These are phyloP conservation scores for Scaptodrosophila latifasciaeformis DNA, from an alignment of 2,888 invertebrate species.

Conservation along the genomic window DNA sequence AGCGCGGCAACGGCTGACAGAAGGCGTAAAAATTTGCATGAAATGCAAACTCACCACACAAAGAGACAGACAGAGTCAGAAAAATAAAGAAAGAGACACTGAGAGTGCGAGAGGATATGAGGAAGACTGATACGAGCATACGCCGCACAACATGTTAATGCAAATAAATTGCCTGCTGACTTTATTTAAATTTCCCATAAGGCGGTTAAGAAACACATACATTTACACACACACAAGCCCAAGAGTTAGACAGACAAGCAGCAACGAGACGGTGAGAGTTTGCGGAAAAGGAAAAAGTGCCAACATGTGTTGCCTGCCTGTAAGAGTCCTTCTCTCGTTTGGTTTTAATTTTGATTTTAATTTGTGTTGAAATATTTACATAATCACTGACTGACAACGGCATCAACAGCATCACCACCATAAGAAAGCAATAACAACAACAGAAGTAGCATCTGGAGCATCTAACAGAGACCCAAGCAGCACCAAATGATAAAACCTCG, in stretches of 20 bases:
- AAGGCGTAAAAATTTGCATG: conserved; percentile 64
- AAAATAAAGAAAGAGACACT: neutral
- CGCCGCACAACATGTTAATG: conserved; percentile 54
- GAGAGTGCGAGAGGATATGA: conserved; percentile 21
- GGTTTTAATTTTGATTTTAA: conserved; percentile 72
- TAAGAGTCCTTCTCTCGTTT: conserved; percentile 38
- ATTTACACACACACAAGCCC: conserved; percentile 19
- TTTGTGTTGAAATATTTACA: conserved; percentile 72
- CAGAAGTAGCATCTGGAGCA: too few relatives aligned
- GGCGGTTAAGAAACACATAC: too few relatives aligned
- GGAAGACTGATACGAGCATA: conserved; percentile 39
- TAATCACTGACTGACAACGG: conserved; percentile 71
- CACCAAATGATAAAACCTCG: neutral
- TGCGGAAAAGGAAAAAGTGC: conserved; percentile 1
- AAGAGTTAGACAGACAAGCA: neutral
- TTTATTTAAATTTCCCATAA: conserved; percentile 68
- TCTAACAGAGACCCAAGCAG: too few relatives aligned
- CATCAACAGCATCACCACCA: conserved; percentile 15
- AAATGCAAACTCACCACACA: conserved; percentile 21
- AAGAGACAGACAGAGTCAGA: conserved; percentile 17
- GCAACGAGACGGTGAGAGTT: conserved; percentile 3
- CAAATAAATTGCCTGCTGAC: conserved; percentile 68
- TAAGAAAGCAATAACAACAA: too few relatives aligned
- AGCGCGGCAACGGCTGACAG: conserved; percentile 44
- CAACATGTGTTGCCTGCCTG: conserved; percentile 50